Evolutionary conservation across 2,113 vertebrate species (phyloP).

Genomic region (Perccottus glenii): DNA sequence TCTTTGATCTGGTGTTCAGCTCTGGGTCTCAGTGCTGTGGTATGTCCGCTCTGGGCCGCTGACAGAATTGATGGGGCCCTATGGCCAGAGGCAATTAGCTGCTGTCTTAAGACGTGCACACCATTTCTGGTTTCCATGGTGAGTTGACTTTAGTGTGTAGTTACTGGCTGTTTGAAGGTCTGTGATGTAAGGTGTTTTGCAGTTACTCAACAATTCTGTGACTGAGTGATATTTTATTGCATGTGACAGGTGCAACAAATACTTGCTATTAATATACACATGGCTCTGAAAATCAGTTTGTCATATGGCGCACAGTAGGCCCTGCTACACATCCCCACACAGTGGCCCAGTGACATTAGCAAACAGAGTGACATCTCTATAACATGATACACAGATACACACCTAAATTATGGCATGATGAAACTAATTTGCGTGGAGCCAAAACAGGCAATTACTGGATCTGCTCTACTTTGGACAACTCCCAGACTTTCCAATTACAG

Average conservation of each 20-base stretch:
- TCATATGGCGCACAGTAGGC: not conserved
- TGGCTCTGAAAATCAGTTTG: not conserved
- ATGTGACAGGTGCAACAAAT: no score
- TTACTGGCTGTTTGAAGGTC: no score
- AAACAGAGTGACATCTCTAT: slow-evolving; percentile 4
- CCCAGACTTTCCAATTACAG: slow-evolving; percentile 17
- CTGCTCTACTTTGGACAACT: slow-evolving; percentile 6
- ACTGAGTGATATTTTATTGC: not conserved
- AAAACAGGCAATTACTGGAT: slow-evolving; percentile 18
- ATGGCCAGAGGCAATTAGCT: no score
- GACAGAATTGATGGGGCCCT: no score
- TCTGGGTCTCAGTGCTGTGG: no score
- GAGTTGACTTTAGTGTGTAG: no score
- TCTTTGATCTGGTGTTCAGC: no score
- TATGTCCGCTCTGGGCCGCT: no score
- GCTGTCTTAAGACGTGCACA: no score
- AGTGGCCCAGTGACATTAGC: not conserved
- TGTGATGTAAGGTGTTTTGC: not conserved
- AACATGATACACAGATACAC: not conserved
- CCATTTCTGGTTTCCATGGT: no score
- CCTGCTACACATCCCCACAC: not conserved
- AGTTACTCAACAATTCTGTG: not conserved
- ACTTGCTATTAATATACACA: not conserved
- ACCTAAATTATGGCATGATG: slow-evolving; percentile 10
- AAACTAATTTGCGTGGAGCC: slow-evolving; percentile 4